These are phyloP conservation scores for Choreutis nemorana DNA, from an alignment of 2,888 invertebrate genomes.

Conservation along the genomic window DNA sequence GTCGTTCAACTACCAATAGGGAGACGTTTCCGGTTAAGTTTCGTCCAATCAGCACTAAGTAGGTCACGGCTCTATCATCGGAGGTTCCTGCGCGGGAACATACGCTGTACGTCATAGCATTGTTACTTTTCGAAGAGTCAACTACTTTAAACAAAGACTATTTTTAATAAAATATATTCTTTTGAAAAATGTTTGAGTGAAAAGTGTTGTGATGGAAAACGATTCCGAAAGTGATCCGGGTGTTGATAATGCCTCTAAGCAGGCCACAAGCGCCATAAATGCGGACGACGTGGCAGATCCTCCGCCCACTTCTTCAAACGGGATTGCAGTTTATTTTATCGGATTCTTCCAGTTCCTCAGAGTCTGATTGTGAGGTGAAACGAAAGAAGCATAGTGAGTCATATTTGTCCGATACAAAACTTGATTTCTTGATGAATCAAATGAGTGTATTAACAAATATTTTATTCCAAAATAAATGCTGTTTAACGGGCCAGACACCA, in stretches of 20 bases:
- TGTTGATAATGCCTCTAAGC: no score
- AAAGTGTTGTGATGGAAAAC: not conserved
- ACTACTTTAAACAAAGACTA: not conserved
- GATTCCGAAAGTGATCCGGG: not conserved
- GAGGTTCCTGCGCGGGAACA: no score
- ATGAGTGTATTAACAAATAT: not conserved
- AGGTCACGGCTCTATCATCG: no score
- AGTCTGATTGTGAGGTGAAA: conserved; percentile 4
- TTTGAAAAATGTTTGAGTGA: not conserved
- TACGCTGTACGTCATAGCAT: conserved; percentile 3
- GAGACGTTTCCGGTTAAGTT: no score
- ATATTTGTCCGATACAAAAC: not conserved
- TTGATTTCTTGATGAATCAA: not conserved
- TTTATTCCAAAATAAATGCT: not conserved
- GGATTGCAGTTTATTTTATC: no score
- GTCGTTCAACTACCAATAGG: no score
- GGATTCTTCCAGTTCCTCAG: no score
- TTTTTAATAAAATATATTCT: not conserved
- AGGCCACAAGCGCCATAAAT: not conserved
- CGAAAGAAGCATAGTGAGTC: conserved; percentile 3
- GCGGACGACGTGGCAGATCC: not conserved
- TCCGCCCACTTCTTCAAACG: not conserved
- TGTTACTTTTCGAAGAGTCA: conserved; percentile 2
- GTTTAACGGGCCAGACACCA: not conserved
- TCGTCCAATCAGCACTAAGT: no score